Conservation (phyloP, 2,888 invertebrate species). For the Ischnus inquisitorius region DNA sequence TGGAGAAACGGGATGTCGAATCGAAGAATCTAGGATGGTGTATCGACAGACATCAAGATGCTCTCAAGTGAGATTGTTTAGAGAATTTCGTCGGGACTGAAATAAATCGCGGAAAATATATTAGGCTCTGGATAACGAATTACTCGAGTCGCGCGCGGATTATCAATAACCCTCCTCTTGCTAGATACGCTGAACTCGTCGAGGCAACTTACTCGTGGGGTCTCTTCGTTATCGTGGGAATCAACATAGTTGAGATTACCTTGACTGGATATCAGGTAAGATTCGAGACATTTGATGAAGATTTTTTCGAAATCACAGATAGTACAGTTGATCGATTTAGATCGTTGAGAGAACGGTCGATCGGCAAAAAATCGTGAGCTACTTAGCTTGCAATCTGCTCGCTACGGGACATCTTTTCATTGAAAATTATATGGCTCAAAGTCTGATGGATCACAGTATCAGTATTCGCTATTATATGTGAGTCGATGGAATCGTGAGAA, state of each 20-base stretch:
- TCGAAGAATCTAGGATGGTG: too few species aligned
- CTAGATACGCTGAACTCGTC: slow-evolving; percentile 19
- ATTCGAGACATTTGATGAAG: too few species aligned
- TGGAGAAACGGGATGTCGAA: background rate
- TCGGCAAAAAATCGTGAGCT: background rate
- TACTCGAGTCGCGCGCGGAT: too few species aligned
- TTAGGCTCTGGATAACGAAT: too few species aligned
- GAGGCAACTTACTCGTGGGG: slow-evolving; percentile 2
- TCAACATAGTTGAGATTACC: slow-evolving; percentile 29
- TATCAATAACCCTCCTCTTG: background rate
- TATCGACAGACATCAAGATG: background rate
- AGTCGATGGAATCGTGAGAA: slow-evolving; percentile 20
- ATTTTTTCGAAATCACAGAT: background rate
- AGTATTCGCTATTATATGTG: too few species aligned
- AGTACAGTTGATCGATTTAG: background rate
- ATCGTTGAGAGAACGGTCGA: background rate
- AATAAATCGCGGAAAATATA: too few species aligned
- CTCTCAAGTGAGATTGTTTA: background rate
- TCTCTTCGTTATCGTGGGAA: slow-evolving; percentile 17
- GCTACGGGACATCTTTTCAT: slow-evolving; percentile 26
- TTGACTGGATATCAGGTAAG: slow-evolving; percentile 33
- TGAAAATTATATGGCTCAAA: slow-evolving; percentile 39
- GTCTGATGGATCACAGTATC: slow-evolving; percentile 27
- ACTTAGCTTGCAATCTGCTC: background rate
- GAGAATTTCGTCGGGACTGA: too few species aligned